These are phyloP conservation scores for Pedicia rivosa DNA, from an alignment of 2,888 invertebrate genomes.

Conservation along the genomic window DNA sequence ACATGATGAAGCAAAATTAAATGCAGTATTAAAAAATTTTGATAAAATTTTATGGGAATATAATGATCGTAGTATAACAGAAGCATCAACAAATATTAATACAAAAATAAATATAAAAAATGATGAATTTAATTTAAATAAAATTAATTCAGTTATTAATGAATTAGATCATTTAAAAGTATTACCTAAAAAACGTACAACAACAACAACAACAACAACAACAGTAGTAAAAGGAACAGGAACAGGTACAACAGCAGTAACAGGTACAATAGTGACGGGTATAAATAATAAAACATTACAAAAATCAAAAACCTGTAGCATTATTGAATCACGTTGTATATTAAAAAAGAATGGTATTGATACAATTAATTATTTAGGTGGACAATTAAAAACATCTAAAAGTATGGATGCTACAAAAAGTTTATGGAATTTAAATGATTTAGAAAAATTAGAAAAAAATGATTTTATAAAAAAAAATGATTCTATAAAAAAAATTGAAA, in stretches of 20 bases:
- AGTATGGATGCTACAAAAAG: conserved; percentile 40
- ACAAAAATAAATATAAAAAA: conserved; percentile 1
- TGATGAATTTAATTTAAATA: background rate
- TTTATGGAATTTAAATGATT: conserved; percentile 40
- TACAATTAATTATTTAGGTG: conserved; percentile 24
- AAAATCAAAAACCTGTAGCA: conserved; percentile 54
- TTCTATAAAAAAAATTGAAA: no score
- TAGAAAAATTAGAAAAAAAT: conserved; percentile 37
- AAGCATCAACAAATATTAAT: background rate
- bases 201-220: background rate
- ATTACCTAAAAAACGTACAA: background rate
- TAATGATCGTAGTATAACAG: conserved; percentile 11
- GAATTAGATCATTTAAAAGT: background rate
- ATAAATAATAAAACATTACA: conserved; percentile 28
- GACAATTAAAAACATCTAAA: no score
- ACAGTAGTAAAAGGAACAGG: no score
- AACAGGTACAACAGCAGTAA: no score
- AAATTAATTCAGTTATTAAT: background rate
- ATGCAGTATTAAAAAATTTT: conserved; percentile 35
- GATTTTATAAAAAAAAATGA: no score
- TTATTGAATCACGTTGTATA: conserved; percentile 51
- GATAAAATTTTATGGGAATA: conserved; percentile 37
- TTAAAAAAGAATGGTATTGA: conserved; percentile 8
- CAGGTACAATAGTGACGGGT: no score
- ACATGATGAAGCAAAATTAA: conserved; percentile 31